A percentile compares a stretch with the other conserved stretches of the same genome.
Evolutionary conservation across 2,113 vertebrate genomes (phyloP).

Genomic region (Lichenostomus cassidix): DNA sequence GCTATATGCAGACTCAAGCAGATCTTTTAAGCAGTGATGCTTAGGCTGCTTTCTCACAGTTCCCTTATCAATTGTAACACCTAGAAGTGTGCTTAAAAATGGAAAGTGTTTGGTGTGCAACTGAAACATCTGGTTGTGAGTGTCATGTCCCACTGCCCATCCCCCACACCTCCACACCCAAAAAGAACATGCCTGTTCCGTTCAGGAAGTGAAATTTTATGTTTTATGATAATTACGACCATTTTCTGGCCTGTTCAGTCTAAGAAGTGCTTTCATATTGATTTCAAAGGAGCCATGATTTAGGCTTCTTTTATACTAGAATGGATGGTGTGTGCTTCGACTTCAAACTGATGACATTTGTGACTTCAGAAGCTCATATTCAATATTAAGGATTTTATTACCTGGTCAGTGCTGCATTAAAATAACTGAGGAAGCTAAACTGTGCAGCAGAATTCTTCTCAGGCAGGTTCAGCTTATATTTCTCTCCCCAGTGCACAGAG

Average conservation of each 20-base stretch:
- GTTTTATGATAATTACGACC: not conserved
- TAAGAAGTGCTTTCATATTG: conserved; percentile 33
- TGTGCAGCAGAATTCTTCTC: conserved; percentile 34
- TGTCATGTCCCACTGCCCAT: not conserved
- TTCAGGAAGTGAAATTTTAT: not conserved
- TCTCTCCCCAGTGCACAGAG: conserved; percentile 13
- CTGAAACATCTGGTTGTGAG: not conserved
- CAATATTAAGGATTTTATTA: conserved; percentile 62
- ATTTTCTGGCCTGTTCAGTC: not conserved
- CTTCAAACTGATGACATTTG: conserved; percentile 61
- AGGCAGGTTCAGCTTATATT: conserved; percentile 65
- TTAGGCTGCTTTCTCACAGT: not conserved
- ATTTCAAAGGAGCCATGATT: conserved; percentile 34
- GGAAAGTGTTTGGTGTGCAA: not conserved
- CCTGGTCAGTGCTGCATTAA: conserved; percentile 44
- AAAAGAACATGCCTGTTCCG: not conserved
- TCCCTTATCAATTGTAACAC: not conserved
- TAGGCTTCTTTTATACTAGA: conserved; percentile 27
- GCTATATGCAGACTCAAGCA: not conserved
- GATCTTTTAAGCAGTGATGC: not conserved
- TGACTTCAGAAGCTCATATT: conserved; percentile 43
- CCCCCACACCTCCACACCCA: accelerated
- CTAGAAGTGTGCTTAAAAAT: not conserved
- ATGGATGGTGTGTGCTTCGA: conserved; percentile 39
- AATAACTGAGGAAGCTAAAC: conserved; percentile 48